phyloP scores from a whole-genome alignment of 2,888 invertebrate genomes.

The Hirtodrosophila trivittata region DNA sequence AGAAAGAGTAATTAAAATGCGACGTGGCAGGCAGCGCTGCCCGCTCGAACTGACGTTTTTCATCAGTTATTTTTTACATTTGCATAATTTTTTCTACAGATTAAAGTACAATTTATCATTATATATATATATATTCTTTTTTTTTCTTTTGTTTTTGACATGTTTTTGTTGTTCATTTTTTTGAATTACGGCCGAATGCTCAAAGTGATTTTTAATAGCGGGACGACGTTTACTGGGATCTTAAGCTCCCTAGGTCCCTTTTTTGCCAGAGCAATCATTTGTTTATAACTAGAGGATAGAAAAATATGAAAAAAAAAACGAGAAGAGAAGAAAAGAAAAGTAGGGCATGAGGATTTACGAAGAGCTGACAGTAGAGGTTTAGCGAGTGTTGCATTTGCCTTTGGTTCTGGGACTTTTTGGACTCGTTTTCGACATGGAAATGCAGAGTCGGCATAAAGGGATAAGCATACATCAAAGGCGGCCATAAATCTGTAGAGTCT shows the following conservation, averaged over 20 bases:
- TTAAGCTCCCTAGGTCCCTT: slow-evolving; percentile 49
- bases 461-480: slow-evolving; percentile 64
- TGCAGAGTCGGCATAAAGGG: slow-evolving; percentile 64
- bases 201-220: slow-evolving; percentile 78
- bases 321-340: neutral
- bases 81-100: slow-evolving; percentile 75
- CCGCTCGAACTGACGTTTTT: slow-evolving; percentile 12
- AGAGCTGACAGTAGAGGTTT: slow-evolving; percentile 20
- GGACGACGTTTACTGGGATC: slow-evolving; percentile 46
- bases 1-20: slow-evolving; percentile 14
- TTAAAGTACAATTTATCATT: slow-evolving; percentile 78
- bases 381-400: slow-evolving; percentile 20
- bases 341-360: slow-evolving; percentile 21
- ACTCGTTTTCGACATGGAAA: slow-evolving; percentile 10
- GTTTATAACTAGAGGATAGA: slow-evolving; percentile 36
- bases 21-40: neutral
- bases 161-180: slow-evolving; percentile 39
- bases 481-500: slow-evolving; percentile 62
- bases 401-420: slow-evolving; percentile 16
- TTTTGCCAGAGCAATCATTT: slow-evolving; percentile 45
- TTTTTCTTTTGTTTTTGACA: slow-evolving; percentile 30
- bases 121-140: slow-evolving; percentile 52
- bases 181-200: slow-evolving; percentile 59
- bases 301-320: neutral
- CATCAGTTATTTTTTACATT: slow-evolving; percentile 55